phyloP scores from a whole-genome alignment of 2,888 invertebrate genomes.

The Opisthograptis luteolata region DNA sequence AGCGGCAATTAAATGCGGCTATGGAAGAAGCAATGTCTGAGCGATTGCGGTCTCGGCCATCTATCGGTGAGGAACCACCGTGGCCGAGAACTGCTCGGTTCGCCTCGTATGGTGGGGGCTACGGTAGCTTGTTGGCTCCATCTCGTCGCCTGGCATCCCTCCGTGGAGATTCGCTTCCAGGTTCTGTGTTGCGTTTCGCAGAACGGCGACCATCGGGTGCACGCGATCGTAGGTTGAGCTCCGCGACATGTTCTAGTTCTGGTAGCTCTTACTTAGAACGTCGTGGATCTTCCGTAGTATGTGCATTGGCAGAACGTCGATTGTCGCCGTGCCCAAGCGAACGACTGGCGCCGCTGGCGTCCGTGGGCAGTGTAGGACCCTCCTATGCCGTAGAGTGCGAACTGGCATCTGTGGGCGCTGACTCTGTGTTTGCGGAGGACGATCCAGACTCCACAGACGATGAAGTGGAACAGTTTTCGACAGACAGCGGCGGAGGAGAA shows the following conservation, averaged over 20 bases:
- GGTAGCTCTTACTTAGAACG: conserved; percentile 93
- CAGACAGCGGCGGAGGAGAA: conserved; percentile 89
- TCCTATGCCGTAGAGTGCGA: conserved; percentile 89
- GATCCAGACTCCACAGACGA: conserved; percentile 91
- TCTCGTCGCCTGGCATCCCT: conserved; percentile 86
- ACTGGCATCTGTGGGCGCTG: conserved; percentile 88
- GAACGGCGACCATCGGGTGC: conserved; percentile 79
- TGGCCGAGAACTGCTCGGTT: conserved; percentile 74
- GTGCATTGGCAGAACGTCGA: conserved; percentile 91
- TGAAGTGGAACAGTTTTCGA: conserved; percentile 93
- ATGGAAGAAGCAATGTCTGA: conserved; percentile 86
- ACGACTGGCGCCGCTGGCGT: conserved; percentile 90
- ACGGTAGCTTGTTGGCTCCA: conserved; percentile 89
- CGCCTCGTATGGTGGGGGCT: conserved; percentile 84
- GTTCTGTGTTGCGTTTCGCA: conserved; percentile 81
- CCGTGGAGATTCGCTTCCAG: conserved; percentile 85
- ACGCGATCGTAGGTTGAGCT: conserved; percentile 87
- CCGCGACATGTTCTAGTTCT: conserved; percentile 93
- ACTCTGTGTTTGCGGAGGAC: conserved; percentile 91
- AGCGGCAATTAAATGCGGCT: conserved; percentile 89
- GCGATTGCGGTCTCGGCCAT: conserved; percentile 79
- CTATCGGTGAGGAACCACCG: conserved; percentile 88
- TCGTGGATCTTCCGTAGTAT: conserved; percentile 90
- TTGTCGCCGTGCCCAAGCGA: conserved; percentile 89
- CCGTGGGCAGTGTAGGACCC: conserved; percentile 90